Evolutionary conservation across 2,888 invertebrate species (phyloP), one percentile per base, ranked within the genome.

Genomic region (Melanchra persicariae): DNA sequence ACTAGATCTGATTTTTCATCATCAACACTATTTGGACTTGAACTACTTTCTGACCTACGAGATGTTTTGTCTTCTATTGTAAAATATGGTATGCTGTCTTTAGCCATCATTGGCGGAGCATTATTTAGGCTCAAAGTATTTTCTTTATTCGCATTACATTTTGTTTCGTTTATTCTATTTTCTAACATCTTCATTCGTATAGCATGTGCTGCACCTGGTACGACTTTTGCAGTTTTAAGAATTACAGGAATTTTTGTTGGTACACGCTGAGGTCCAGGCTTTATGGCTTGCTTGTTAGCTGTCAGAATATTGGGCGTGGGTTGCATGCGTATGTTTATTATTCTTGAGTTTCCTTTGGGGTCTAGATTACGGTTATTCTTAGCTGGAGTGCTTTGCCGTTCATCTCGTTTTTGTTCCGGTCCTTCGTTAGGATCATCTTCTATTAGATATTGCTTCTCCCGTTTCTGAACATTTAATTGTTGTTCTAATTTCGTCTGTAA

Each of bases 201-300:
- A 19, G 63, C 70, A 26, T 83, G 73, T 9, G 68, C 71, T 40
- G 60, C 47, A 3, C 17, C n/a, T 17, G 83, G 71, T 17, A 57
- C 9, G 0, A 63, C 62, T 22, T 72, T 81, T 1, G 45, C 43
- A 37, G 67, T 74, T 72, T 84, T 81, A 15, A 81, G 52, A n/a
- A 81, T 34, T 61, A 81, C 45, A 12, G 83, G 83, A 17, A 66
- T 73, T 68, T 74, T 75, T 1, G 66, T 70, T 12, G 81, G 78
- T 55, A 70, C 47, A 30, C 45, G 65, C 60, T 72, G 57, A 40
- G 79, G 70, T 45, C 43, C 62, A 5, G 55, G 15, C 17, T 79
- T 69, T 6, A 59, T 30, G 0, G 10, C 17, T 57, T 70, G 54
- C 9, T 77, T 61, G 2, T 30, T 22, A 2, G 34, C 57, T 17